Base-by-base conservation (phyloP, 2,797 vertebrate genomes). In the Pseudochaenichthys georgianus region DNA sequence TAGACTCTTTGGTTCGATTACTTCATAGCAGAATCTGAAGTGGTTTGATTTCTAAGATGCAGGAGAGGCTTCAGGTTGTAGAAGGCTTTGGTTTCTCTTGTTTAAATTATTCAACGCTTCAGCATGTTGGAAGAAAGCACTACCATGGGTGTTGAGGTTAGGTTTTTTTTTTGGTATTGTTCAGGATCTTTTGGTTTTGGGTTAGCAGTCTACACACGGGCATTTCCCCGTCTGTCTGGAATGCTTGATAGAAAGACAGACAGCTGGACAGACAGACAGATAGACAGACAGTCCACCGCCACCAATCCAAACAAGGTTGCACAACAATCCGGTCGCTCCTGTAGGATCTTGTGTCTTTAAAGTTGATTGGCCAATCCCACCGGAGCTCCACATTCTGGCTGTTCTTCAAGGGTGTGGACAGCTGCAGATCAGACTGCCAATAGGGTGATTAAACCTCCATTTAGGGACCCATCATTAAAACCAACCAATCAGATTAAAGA, bases 51-150 rank as follows among this genome's bases (percentile, higher is more conserved):
- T 75, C 53, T 83, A 75, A 78, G 38, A 58, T 86, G 72, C 71
- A 82, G 41, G 64, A 84, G 75, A 78, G 62, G 86, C 77, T 82
- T 78, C 67, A 54, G 70, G 58, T 78, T 81, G 68, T 72, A 79
- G 62, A 87, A 89, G 67, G 71, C 83, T 95, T 90, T 91, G 87
- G 81, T 93, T 93, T 94, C 88, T 66, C 41, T 69, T 43, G 61
- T 78, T 80, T 75, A 13, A 82, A 82, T 71, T 90, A 92, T 92
- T 93, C 88, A 93, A 94, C 92, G 93, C 95, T 96, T 96, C 88
- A 97, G 96, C 96, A 96, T 95, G 95, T 96, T 95, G 97, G 96
- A 97, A 97, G 98, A 98, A 98, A 97, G 97, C 96, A 98, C 96
- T 96, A 95, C 86, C 43, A 90, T 92, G 93, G 94, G 94, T 95